Evolutionary conservation across 2,797 vertebrate species (phyloP).

Genomic region (Macrochelys suwanniensis): DNA sequence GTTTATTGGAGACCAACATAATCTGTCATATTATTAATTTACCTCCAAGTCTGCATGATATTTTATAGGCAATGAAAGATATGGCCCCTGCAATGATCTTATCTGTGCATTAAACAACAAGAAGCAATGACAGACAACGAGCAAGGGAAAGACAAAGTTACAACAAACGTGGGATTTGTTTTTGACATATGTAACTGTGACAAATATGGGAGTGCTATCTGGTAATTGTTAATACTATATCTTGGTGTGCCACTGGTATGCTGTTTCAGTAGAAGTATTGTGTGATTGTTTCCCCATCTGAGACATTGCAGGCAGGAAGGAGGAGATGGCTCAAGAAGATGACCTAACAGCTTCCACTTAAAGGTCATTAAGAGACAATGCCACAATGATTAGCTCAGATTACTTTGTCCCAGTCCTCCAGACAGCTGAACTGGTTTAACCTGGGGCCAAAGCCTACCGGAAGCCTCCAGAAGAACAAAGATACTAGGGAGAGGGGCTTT

Average conservation of each 20-base stretch:
- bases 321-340: neutral
- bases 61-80: neutral
- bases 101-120: neutral
- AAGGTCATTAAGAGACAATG: neutral
- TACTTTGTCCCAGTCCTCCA: neutral
- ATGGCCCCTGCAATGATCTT: neutral
- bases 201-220: accelerated
- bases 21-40: neutral
- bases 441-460: no score
- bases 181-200: accelerated
- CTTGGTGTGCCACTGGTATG: neutral
- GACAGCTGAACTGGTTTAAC: no score
- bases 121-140: neutral
- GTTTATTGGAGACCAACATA: neutral
- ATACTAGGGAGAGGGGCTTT: no score
- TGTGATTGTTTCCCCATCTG: neutral
- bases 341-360: neutral
- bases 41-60: accelerated
- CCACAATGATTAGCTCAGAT: neutral
- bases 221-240: neutral
- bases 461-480: no score
- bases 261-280: accelerated
- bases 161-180: neutral
- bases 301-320: neutral
- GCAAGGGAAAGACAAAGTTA: neutral